Conservation (phyloP, 2,113 vertebrate species). For the Catagonus wagneri region DNA sequence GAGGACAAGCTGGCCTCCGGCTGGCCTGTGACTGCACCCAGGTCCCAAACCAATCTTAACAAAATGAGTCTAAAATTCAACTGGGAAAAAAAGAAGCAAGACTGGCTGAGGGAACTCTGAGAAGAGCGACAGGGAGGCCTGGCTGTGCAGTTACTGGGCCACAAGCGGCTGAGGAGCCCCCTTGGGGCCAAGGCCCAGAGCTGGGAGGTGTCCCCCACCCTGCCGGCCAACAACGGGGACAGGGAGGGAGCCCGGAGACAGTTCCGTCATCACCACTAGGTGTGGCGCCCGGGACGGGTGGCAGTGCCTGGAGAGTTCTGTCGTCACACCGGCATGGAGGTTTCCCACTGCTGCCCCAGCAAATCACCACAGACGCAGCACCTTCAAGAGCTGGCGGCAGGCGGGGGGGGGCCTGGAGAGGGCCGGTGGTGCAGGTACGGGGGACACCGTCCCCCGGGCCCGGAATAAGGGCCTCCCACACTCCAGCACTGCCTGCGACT, state of each 20-base stretch:
- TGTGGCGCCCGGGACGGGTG: accelerated
- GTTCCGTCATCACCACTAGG: too few relatives aligned
- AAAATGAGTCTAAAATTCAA: too few relatives aligned
- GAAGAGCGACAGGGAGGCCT: too few relatives aligned
- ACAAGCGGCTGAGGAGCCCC: too few relatives aligned
- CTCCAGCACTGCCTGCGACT: accelerated
- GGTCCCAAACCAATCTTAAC: background rate
- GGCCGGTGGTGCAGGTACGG: background rate
- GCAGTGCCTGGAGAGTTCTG: background rate
- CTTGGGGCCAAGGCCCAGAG: background rate
- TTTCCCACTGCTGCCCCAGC: background rate
- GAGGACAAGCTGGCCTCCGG: background rate
- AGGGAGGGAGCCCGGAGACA: too few relatives aligned
- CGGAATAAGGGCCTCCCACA: background rate
- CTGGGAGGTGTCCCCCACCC: background rate
- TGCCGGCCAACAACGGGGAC: accelerated
- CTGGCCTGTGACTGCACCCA: background rate
- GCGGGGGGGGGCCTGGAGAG: too few relatives aligned
- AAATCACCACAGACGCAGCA: too few relatives aligned
- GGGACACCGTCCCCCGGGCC: background rate
- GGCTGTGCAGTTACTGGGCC: too few relatives aligned
- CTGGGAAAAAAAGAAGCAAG: too few relatives aligned
- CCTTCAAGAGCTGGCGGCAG: background rate
- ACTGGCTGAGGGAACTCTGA: too few relatives aligned
- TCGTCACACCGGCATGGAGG: background rate